Base-by-base conservation (phyloP, 2,888 invertebrate genomes). In the Adelphocoris suturalis region DNA sequence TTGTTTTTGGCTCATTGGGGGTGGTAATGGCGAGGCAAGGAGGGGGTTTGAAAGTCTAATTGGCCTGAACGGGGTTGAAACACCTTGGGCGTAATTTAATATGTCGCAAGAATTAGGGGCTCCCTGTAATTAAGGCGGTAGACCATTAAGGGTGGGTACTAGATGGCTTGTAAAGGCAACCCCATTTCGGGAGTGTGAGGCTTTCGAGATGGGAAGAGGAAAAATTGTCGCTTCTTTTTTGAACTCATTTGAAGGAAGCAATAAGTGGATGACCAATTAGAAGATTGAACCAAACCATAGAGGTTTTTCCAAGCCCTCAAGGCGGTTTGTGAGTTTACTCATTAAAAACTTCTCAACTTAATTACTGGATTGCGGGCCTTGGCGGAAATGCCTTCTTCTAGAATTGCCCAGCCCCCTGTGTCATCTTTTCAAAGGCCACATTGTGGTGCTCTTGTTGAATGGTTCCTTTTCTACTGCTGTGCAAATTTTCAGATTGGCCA, bases 61-160 rank as follows among this genome's bases (percentile, higher is more conserved):
- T 89, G 89, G 89, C 89, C 68, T 84, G 89, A 89, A 89, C 82
- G 89, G 89, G 89, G 84, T 82, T 89, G 84, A 84, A 89, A 89
- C 89, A 89, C 89, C 89, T 89, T 89, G 89, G 84, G 84, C 89
- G 89, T 89, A 89, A 89, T 89, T 89, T 89, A 89, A 89, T 89
- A 89, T 89, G 89, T 89, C 89, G 75, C 89, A 76, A 88, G 88
- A 88, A 88, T 88, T 88, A 88, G 88, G 88, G 80, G 27, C 28
- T 46, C 57, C 88, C 28, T 88, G 88, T 88, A 88, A 88, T 88
- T 88, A 88, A 80, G 88, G 88, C 78, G 88, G 88, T 78, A 78
- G 78, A 88, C 88, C 88, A 88, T 88, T 88, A 88, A 48, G 55
- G 78, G 88, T 55, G 37, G 78, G 88, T 55, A 55, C 78, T 88